Base-by-base conservation (phyloP, 1,140 invertebrate genomes). In the Nomia melanderi region DNA sequence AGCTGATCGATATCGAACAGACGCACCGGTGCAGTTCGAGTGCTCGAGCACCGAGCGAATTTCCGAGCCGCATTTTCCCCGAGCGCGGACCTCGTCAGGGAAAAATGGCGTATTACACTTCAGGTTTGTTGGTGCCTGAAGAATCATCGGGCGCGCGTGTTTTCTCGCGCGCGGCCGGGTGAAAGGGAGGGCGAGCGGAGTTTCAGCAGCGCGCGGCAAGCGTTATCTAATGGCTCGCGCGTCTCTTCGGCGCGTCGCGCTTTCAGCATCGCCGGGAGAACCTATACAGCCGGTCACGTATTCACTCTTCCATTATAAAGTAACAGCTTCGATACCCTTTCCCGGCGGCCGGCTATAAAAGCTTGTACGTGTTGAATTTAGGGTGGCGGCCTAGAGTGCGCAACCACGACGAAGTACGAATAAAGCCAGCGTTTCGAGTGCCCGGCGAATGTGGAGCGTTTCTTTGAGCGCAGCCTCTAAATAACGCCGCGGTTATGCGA, bases 211-310 rank as follows among this genome's bases (percentile, higher is more conserved):
- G 60, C 41, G 57, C 57, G 14, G 20, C 62, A 73, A 60, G 63
- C 72, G 74, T 85, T 83, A 77, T 57, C 57, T 71, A 77, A 78
- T 75, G 57, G 71, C 11, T 71, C 50, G 47, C 65, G 76, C 60
- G 69, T 64, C 36, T 23, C 53, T 53, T 17, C 53, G 56, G 50
- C 39, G 57, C 65, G 67, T 75, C 74, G 60, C 14, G 74, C 63
- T 57, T 50, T 50, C 47, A 50, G 17, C 47, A n/a, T 0, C 65
- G 56, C 27, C 74, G 64, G 12, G 50, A 59, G 64, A 69, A 66
- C 69, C 85, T 85, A 87, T 86, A 87, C 71, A 86, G 47, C 23
- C 65, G 73, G 85, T 88, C 86, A 88, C 86, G 86, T 88, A 79
- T 86, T 79, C 57, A 59, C 84, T 81, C 84, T 87, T 78, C 62